A percentile compares a stretch with the other conserved stretches of the same genome.
These are phyloP conservation scores for Oligia fasciuncula DNA, from an alignment of 2,888 invertebrate genomes.

Conservation along the genomic window DNA sequence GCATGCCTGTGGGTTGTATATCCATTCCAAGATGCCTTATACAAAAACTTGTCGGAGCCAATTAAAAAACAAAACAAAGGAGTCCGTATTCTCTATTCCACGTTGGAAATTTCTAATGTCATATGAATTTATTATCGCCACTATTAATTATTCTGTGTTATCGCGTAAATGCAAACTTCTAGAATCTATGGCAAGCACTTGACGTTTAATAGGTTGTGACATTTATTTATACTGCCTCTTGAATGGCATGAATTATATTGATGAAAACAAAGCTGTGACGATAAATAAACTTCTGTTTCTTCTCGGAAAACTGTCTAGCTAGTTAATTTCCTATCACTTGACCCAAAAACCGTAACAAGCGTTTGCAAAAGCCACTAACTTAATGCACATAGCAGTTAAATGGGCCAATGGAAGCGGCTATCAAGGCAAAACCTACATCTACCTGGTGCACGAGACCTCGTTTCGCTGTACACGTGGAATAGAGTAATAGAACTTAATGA, in stretches of 20 bases:
- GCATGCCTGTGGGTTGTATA: slow-evolving; percentile 55
- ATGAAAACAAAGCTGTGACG: neutral
- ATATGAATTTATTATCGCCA: slow-evolving; percentile 41
- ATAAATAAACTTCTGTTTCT: neutral
- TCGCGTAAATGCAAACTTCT: slow-evolving; percentile 44
- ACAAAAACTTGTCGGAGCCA: slow-evolving; percentile 37
- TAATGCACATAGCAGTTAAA: slow-evolving; percentile 65
- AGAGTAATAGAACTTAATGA: slow-evolving; percentile 39
- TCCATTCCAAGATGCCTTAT: slow-evolving; percentile 41
- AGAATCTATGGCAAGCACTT: slow-evolving; percentile 43
- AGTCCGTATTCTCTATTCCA: slow-evolving; percentile 3
- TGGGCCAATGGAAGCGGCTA: slow-evolving; percentile 75
- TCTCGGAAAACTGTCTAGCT: neutral
- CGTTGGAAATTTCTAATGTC: slow-evolving; percentile 26
- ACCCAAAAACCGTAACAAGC: slow-evolving; percentile 47
- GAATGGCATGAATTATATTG: slow-evolving; percentile 1
- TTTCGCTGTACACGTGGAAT: slow-evolving; percentile 47
- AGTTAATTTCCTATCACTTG: slow-evolving; percentile 42
- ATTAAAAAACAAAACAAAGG: slow-evolving; percentile 49
- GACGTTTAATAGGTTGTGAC: slow-evolving; percentile 34
- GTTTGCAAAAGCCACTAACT: slow-evolving; percentile 53
- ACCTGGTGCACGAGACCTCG: slow-evolving; percentile 67
- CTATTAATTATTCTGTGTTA: too few relatives aligned
- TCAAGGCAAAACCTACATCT: slow-evolving; percentile 73
- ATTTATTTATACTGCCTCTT: slow-evolving; percentile 25